A percentile compares a stretch with the other conserved stretches of the same genome.
Evolutionary conservation across 2,888 invertebrate species (phyloP).

Genomic region (Amblyjoppa proteus): DNA sequence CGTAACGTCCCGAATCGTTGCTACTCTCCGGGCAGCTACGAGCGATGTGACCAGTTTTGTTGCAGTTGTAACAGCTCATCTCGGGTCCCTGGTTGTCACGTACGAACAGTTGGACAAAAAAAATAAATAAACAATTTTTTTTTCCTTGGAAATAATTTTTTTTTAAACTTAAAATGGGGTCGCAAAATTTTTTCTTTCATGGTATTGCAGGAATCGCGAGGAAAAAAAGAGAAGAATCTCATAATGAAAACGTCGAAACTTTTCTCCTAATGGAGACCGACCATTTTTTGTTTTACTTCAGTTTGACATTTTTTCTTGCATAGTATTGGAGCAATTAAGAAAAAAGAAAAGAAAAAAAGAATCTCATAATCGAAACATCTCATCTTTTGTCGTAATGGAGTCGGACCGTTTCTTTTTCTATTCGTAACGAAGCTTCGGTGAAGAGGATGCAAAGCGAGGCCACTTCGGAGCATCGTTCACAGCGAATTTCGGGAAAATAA

Average conservation of each 20-base stretch:
- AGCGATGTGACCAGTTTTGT: slow-evolving; percentile 96
- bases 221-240: no score
- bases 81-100: slow-evolving; percentile 79
- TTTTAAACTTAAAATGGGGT: not conserved
- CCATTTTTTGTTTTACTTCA: no score
- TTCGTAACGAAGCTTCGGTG: not conserved
- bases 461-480: no score
- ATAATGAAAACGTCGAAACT: no score
- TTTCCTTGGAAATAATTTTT: not conserved
- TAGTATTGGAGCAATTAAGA: not conserved
- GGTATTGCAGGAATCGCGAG: no score
- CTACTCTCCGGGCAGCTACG: slow-evolving; percentile 93
- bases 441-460: no score
- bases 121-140: slow-evolving; percentile 13
- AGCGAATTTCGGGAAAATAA: no score
- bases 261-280: no score
- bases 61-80: slow-evolving; percentile 96
- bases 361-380: not conserved
- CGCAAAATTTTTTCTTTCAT: no score
- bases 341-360: not conserved
- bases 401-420: not conserved
- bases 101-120: slow-evolving; percentile 44
- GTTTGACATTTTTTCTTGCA: no score
- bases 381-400: not conserved
- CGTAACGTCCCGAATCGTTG: slow-evolving; percentile 85